Conservation (phyloP, 2,888 invertebrate genomes). For the Cynaeus angustus region DNA sequence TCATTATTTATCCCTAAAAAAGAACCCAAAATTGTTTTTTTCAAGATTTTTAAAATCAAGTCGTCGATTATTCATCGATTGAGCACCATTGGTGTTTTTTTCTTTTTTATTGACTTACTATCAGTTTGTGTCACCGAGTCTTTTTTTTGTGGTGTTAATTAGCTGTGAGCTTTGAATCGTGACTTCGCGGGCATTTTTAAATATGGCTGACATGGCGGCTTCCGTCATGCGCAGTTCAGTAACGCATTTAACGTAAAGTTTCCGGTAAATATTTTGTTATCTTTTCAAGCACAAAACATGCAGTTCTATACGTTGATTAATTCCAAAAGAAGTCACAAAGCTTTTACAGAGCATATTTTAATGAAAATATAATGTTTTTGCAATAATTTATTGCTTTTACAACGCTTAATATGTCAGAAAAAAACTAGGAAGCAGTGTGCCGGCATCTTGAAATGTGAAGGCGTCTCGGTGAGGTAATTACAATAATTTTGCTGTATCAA, state of each 20-base stretch:
- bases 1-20: too few species aligned
- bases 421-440: slow-evolving; percentile 35
- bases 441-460: slow-evolving; percentile 47
- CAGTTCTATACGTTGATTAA: slow-evolving; percentile 52
- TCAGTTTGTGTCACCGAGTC: too few species aligned
- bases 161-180: background rate
- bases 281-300: slow-evolving; percentile 52
- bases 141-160: too few species aligned
- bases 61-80: too few species aligned
- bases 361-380: slow-evolving; percentile 8
- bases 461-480: slow-evolving; percentile 39
- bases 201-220: slow-evolving; percentile 1
- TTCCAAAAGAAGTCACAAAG: background rate
- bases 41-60: too few species aligned
- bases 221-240: slow-evolving; percentile 55
- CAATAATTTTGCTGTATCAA: background rate
- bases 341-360: background rate
- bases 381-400: background rate
- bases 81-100: too few species aligned
- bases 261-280: slow-evolving; percentile 62
- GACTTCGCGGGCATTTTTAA: slow-evolving; percentile 11
- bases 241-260: slow-evolving; percentile 42
- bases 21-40: too few species aligned
- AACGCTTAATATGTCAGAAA: slow-evolving; percentile 23
- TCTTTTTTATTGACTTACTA: too few species aligned